Conservation (phyloP, 92 coral and sea anemone species). For the Heliopora coerulea region DNA sequence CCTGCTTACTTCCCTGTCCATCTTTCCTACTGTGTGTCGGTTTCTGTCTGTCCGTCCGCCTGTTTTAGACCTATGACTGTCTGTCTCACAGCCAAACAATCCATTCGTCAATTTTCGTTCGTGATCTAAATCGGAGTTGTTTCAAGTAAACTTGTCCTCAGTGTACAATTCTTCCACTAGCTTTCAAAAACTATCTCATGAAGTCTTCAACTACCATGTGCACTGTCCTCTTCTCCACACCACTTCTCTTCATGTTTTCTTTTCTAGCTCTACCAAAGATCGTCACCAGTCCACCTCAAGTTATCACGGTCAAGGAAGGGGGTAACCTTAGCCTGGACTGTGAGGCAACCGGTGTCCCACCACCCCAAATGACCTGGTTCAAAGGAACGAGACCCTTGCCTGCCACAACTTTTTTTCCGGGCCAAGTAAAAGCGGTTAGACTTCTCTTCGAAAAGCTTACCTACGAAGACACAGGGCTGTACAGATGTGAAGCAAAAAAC, state of each 20-base stretch:
- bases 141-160: too few relatives aligned
- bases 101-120: too few relatives aligned
- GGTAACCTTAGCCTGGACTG: background rate
- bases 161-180: too few relatives aligned
- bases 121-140: too few relatives aligned
- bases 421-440: background rate
- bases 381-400: background rate
- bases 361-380: background rate
- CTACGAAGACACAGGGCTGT: background rate
- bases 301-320: background rate
- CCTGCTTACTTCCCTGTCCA: too few relatives aligned
- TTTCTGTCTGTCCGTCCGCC: background rate
- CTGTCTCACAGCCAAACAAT: background rate
- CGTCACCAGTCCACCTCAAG: background rate
- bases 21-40: background rate
- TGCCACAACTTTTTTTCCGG: background rate
- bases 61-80: background rate
- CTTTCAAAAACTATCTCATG: too few relatives aligned
- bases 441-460: background rate
- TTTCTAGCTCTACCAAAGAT: conserved; percentile 3
- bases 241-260: background rate
- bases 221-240: too few relatives aligned
- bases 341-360: background rate
- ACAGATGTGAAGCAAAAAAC: background rate
- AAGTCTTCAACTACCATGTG: too few relatives aligned